Evolutionary conservation across 2,888 invertebrate species (phyloP).

Genomic region (Petrophora chlorosata): DNA sequence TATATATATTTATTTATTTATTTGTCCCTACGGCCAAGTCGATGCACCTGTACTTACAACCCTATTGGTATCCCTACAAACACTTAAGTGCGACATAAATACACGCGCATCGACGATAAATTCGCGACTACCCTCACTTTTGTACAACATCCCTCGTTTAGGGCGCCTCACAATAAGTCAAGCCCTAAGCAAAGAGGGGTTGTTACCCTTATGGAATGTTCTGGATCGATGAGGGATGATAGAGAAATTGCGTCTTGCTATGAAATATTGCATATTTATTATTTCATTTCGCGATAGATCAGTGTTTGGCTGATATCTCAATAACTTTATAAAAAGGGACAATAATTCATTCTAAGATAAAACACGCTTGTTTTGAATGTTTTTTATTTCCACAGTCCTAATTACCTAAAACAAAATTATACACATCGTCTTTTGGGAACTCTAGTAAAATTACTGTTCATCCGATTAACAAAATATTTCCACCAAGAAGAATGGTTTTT

Average conservation of each 20-base stretch:
- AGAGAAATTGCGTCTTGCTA: slow-evolving; percentile 18
- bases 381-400: no score
- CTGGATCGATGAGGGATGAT: slow-evolving; percentile 28
- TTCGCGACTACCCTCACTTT: slow-evolving; percentile 63
- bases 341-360: no score
- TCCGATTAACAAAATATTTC: no score
- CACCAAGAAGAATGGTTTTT: no score
- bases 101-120: slow-evolving; percentile 63
- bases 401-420: no score
- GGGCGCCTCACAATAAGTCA: slow-evolving; percentile 64
- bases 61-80: slow-evolving; percentile 28
- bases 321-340: no score
- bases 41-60: slow-evolving; percentile 3
- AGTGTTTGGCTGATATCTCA: background rate
- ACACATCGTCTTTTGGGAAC: no score
- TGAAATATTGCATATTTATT: slow-evolving; percentile 1
- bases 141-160: slow-evolving; percentile 48
- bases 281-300: background rate
- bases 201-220: slow-evolving; percentile 39
- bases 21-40: background rate
- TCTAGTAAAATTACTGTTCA: no score
- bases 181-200: slow-evolving; percentile 61
- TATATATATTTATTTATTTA: no score
- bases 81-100: slow-evolving; percentile 62
- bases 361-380: no score